Evolutionary conservation across 2,888 invertebrate species (phyloP).

Genomic region (Lasioglossum zephyrum): DNA sequence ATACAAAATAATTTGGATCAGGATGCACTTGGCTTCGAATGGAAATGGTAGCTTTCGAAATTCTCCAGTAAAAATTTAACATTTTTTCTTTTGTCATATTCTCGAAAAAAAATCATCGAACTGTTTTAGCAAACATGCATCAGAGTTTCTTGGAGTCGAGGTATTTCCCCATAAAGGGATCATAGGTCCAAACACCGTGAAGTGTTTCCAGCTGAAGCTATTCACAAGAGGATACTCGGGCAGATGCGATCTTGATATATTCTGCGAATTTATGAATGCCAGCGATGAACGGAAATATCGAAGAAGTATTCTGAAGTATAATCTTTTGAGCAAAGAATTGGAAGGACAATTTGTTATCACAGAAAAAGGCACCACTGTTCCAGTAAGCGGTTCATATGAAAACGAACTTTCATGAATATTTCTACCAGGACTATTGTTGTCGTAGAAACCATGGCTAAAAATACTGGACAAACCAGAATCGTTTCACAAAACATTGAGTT

Average conservation of each 20-base stretch:
- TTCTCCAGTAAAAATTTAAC: not conserved
- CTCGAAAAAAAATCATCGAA: not conserved
- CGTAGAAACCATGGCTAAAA: conserved; percentile 75
- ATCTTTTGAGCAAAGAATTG: conserved; percentile 72
- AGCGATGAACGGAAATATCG: conserved; percentile 79
- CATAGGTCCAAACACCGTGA: conserved; percentile 80
- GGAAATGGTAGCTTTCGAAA: conserved; percentile 75
- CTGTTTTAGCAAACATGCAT: conserved; percentile 73
- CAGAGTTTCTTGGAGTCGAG: conserved; percentile 74
- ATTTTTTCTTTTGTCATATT: not conserved
- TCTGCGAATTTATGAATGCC: conserved; percentile 82
- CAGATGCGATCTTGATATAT: conserved; percentile 75
- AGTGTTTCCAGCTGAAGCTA: conserved; percentile 80
- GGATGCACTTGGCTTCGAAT: conserved; percentile 81
- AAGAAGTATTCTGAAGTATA: conserved; percentile 75
- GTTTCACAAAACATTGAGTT: conserved; percentile 75
- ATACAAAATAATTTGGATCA: conserved; percentile 80
- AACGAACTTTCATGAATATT: not conserved
- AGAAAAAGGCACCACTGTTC: conserved; percentile 79
- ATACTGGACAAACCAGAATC: conserved; percentile 74
- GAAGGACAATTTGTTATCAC: conserved; percentile 82
- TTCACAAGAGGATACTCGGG: conserved; percentile 79
- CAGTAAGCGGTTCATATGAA: conserved; percentile 71
- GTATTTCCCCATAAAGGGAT: conserved; percentile 79
- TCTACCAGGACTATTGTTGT: not conserved